phyloP scores from a whole-genome alignment of 2,113 vertebrate species.

The Potamarius usumacintae region DNA sequence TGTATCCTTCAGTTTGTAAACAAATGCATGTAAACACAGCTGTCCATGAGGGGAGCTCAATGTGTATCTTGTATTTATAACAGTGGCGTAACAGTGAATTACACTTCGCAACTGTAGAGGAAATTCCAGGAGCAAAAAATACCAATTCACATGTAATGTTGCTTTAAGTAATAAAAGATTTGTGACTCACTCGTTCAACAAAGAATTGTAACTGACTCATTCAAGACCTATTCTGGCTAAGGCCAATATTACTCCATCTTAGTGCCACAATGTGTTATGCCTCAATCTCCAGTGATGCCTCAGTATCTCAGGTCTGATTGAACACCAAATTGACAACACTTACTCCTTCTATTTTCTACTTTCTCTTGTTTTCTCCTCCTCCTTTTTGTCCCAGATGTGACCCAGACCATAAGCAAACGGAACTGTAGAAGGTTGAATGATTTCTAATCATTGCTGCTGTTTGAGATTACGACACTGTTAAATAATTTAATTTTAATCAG shows the following conservation, averaged over 20 bases:
- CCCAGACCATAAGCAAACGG: background rate
- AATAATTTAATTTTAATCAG: conserved; percentile 34
- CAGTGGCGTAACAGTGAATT: too few relatives aligned
- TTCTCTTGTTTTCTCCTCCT: background rate
- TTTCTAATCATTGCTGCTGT: conserved; percentile 7
- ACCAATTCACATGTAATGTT: too few relatives aligned
- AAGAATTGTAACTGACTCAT: background rate
- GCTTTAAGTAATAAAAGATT: background rate
- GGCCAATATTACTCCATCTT: background rate
- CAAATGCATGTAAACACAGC: too few relatives aligned
- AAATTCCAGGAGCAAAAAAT: too few relatives aligned
- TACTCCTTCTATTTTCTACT: background rate
- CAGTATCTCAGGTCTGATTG: background rate
- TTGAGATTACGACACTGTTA: conserved; percentile 26
- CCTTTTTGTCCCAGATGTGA: background rate
- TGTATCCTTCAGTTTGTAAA: too few relatives aligned
- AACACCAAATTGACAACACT: background rate
- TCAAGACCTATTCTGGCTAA: background rate
- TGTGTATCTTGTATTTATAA: too few relatives aligned
- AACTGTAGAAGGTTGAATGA: conserved; percentile 5
- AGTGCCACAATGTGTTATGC: background rate
- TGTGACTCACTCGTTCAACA: background rate
- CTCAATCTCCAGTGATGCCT: background rate
- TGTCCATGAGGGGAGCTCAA: too few relatives aligned
- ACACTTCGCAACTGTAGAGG: too few relatives aligned